phyloP scores from a whole-genome alignment of 1,140 invertebrate genomes.

The Sarcophaga peregrina region DNA sequence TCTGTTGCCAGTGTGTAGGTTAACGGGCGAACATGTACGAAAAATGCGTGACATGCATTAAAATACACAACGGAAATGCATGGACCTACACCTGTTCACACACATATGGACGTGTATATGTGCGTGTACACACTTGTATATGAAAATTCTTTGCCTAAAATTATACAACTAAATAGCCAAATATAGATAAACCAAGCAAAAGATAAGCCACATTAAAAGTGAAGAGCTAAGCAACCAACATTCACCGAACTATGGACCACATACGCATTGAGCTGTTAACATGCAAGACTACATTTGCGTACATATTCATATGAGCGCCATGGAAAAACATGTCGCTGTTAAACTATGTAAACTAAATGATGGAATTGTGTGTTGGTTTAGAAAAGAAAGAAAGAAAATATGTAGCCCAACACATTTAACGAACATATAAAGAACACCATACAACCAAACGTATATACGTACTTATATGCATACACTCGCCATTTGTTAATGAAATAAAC shows the following conservation, averaged over 20 bases:
- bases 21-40: background rate
- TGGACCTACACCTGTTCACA: too few species aligned
- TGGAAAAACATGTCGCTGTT: background rate
- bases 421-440: background rate
- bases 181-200: background rate
- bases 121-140: background rate
- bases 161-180: background rate
- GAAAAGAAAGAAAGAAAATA: background rate
- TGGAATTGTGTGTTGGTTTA: background rate
- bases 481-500: too few species aligned
- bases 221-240: constrained; percentile 8
- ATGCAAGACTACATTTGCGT: background rate
- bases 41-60: constrained; percentile 14
- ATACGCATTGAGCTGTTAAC: too few species aligned
- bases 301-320: background rate
- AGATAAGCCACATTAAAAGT: background rate
- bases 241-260: background rate
- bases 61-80: background rate
- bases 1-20: background rate
- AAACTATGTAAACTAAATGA: background rate
- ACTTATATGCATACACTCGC: too few species aligned
- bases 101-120: background rate
- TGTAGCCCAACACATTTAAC: background rate
- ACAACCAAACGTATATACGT: background rate
- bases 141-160: too few species aligned